phyloP scores from a whole-genome alignment of 2,797 vertebrate genomes.

The Pipistrellus nathusii region DNA sequence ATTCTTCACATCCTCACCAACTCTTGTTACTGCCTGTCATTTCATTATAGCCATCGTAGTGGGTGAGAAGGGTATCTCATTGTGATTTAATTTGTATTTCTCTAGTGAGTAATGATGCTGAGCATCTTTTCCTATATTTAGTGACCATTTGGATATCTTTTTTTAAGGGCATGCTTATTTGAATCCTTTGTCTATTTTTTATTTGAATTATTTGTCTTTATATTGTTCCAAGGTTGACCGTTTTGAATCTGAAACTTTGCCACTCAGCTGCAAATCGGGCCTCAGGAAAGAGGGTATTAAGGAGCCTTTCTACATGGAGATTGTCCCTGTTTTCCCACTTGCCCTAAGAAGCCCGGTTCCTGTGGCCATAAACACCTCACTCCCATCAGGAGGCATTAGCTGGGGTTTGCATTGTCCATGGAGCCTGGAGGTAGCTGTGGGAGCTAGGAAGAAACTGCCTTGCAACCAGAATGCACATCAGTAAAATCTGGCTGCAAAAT shows the following conservation, averaged over 20 bases:
- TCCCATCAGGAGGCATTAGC: neutral
- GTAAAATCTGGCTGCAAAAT: neutral
- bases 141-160: neutral
- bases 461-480: neutral
- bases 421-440: neutral
- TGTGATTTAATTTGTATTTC: constrained; percentile 12
- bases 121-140: neutral
- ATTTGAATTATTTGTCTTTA: neutral
- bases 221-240: neutral
- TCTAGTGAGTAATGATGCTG: neutral
- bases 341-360: neutral
- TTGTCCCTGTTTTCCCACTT: neutral
- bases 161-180: neutral
- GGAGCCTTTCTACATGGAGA: neutral
- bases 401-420: neutral
- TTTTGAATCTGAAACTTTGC: constrained; percentile 5
- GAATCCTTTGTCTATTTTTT: neutral
- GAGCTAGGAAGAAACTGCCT: neutral
- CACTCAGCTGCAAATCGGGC: neutral
- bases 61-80: neutral
- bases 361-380: neutral
- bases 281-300: neutral
- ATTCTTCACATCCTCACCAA: neutral
- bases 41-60: neutral
- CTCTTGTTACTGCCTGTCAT: neutral